Evolutionary conservation across 2,797 vertebrate genomes (phyloP).

Genomic region (Xenops minutus): DNA sequence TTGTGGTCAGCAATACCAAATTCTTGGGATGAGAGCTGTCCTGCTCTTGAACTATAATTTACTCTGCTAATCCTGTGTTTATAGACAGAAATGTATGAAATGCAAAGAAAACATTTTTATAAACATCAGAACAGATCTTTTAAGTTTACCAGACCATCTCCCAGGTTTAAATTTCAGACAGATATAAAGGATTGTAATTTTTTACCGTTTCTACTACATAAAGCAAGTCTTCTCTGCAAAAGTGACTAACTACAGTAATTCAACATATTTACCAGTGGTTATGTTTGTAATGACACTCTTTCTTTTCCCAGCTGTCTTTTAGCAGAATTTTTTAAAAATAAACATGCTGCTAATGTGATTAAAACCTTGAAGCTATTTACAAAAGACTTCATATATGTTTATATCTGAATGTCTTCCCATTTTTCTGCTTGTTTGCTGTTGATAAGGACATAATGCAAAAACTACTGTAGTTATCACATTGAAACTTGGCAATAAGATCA

Average conservation of each 20-base stretch:
- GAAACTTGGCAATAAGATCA: conserved; percentile 58
- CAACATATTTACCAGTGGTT: background rate
- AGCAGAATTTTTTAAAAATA: background rate
- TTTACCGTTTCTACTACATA: background rate
- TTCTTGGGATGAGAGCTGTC: background rate
- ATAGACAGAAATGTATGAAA: background rate
- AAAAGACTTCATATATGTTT: conserved; percentile 12
- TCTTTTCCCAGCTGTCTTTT: background rate
- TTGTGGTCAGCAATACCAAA: background rate
- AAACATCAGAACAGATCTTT: background rate
- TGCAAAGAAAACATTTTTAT: background rate
- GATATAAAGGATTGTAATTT: background rate
- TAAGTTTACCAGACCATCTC: background rate
- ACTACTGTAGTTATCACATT: background rate
- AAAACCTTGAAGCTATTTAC: conserved; percentile 54
- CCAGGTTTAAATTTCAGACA: background rate
- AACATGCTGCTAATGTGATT: background rate
- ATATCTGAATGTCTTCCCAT: conserved; percentile 31
- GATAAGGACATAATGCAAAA: conserved; percentile 43
- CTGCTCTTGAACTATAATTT: background rate
- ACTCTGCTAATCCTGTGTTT: background rate
- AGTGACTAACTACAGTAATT: background rate
- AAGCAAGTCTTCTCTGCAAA: background rate
- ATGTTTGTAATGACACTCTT: background rate
- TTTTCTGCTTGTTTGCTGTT: conserved; percentile 49